These are phyloP conservation scores for Vidua macroura DNA, from an alignment of 2,113 vertebrate genomes.

Conservation along the genomic window DNA sequence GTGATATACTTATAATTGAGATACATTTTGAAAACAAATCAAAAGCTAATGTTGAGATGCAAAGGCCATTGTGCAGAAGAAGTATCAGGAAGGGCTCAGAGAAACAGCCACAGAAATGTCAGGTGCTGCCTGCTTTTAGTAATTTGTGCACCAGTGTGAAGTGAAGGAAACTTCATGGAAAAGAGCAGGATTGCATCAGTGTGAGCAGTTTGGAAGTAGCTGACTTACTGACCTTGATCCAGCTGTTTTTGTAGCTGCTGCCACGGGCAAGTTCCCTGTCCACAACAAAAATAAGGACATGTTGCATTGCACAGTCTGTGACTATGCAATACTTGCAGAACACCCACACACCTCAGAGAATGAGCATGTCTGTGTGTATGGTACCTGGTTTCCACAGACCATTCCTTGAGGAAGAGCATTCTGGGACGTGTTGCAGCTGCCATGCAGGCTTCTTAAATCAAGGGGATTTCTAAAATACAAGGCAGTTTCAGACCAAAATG, in stretches of 20 bases:
- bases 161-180: not conserved
- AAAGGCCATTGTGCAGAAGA: not conserved
- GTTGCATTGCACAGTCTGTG: not conserved
- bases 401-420: not conserved
- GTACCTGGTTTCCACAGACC: fast-evolving
- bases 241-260: not conserved
- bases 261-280: not conserved
- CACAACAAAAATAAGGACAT: not conserved
- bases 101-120: not conserved
- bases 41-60: not conserved
- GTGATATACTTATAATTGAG: not conserved
- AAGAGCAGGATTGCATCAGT: not conserved
- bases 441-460: not conserved
- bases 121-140: not conserved
- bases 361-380: fast-evolving
- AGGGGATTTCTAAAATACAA: not conserved
- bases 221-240: not conserved
- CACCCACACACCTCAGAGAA: fast-evolving
- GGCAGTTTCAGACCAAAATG: not conserved
- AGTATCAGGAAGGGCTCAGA: not conserved
- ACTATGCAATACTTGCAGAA: not conserved
- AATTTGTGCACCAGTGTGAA: not conserved
- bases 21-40: not conserved
- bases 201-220: not conserved
- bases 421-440: not conserved